These are phyloP conservation scores for Neosalanx taihuensis DNA, from an alignment of 2,797 vertebrate genomes.

Conservation along the genomic window DNA sequence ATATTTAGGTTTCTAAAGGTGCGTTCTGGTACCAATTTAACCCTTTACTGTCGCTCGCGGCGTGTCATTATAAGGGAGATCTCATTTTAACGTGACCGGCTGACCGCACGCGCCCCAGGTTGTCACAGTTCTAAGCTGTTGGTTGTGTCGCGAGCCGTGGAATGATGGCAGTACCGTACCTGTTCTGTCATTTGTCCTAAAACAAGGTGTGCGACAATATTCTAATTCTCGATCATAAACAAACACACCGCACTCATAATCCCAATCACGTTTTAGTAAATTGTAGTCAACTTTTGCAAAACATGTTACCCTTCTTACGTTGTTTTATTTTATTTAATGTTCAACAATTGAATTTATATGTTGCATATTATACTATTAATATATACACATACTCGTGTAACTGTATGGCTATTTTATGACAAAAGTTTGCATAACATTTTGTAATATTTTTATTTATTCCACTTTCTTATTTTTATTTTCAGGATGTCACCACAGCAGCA, in stretches of 20 bases:
- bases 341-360: not conserved
- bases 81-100: conserved; percentile 37
- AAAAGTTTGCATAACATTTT: not conserved
- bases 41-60: conserved; percentile 17
- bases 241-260: not conserved
- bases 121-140: conserved; percentile 27
- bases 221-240: not conserved
- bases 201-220: not conserved
- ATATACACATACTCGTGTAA: not conserved
- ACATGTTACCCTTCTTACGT: not conserved
- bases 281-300: not conserved
- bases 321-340: not conserved
- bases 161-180: not conserved
- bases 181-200: not conserved
- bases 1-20: conserved; percentile 28
- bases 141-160: not conserved
- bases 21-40: conserved; percentile 30
- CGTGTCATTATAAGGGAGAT: conserved; percentile 28
- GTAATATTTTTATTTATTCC: not conserved
- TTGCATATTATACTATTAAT: not conserved
- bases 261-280: not conserved
- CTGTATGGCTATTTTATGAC: too few species aligned
- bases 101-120: conserved; percentile 25
- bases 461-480: conserved; percentile 28
- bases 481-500: conserved; percentile 76